Evolutionary conservation across 2,888 invertebrate genomes (phyloP), one percentile per base, ranked within the genome.

Genomic region (Beris chalybata): DNA sequence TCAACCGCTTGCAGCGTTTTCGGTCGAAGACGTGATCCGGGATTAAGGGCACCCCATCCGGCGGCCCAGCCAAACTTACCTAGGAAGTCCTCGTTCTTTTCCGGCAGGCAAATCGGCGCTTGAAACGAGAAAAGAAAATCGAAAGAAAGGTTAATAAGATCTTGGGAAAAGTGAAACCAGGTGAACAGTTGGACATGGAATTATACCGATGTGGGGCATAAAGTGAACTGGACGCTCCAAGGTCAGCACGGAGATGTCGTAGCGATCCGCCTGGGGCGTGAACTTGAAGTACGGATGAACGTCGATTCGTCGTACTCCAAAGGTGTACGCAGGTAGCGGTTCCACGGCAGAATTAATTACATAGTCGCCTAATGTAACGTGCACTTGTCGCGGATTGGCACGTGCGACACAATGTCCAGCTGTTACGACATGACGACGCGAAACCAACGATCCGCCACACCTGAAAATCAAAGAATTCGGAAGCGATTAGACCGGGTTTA

Each of bases 331-430:
- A 0, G 94, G 94, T 65, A 95, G 82, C 0, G 94, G 92, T 77
- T 95, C 95, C 4, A 92, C 90, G 0, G 95, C 94, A 0, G 94
- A 94, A 81, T 95, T 95, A 76, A 95, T 93, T 73, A 95, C 93
- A 82, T 95, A 95, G 79, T 95, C 95, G 2, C 95, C 81, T 53
- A 81, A 72, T 0, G 95, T 95, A 63, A 95, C 95, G 73, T 94
- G 92, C 7, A 95, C 94, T 82, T 95, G 94, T 64, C 92, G 86
- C 0, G 95, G 93, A 69, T 91, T 89, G 55, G 94, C 93, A 73
- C 94, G 88, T 59, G 95, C 95, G 31, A 95, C 95, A 79, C 95
- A 96, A 79, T 95, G 95, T 0, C 95, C 95, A 4, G 95, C 95
- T 3, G 95, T 95, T 65, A 95, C 93, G 9, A 96, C 95, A 81